Evolutionary conservation across 2,113 vertebrate species (phyloP).

Genomic region (crab-eating macaque (Macaca fascicularis)): T2T-MFA8v1.1 NC_088381.1:100631001-100631500

Average conservation of each 20-base stretch:
- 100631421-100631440: background rate
- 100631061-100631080: constrained; percentile 39
- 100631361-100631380: constrained; percentile 43
- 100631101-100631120: constrained; percentile 5
- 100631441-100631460: constrained; percentile 40
- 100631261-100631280: constrained; percentile 66
- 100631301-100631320: constrained; percentile 57
- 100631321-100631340: constrained; percentile 65
- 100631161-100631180: constrained; percentile 64
- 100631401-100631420: constrained; percentile 62
- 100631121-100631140: constrained; percentile 42
- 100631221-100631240: constrained; percentile 63
- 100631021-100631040: constrained; percentile 32
- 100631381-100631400: constrained; percentile 55
- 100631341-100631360: constrained; percentile 68
- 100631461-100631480: background rate
- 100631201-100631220: constrained; percentile 62
- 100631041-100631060: constrained; percentile 18
- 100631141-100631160: constrained; percentile 49
- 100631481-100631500: background rate
- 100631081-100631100: constrained; percentile 35
- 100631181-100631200: constrained; percentile 51
- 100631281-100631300: constrained; percentile 67
- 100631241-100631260: constrained; percentile 66
- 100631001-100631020: constrained; percentile 36